Base-by-base conservation (phyloP, 2,888 invertebrate species). In the Dasypogon diadema region DNA sequence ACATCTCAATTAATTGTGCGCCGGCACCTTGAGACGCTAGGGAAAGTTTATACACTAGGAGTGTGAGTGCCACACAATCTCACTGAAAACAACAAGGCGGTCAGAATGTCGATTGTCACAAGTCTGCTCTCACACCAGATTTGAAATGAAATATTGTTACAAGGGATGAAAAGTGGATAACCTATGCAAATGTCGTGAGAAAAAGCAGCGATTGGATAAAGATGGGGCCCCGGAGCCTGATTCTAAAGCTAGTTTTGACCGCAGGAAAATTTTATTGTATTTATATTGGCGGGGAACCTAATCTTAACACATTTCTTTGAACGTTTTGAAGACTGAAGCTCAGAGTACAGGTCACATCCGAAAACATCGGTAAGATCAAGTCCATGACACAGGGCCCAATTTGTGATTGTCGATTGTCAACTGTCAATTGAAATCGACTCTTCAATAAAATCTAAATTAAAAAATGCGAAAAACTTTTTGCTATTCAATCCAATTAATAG, bases 41-140 rank as follows among this genome's bases (percentile, higher is more conserved):
- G 14, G 30, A 58, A 30, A 30, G 56, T 6, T 30, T 30, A 16
- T 5, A 34, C 37, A 42, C 21, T 63, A 18, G 34, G 21, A 37
- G 60, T 58, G 30, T 58, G 58, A 1, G 30, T 30, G 16, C 16
- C 58, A 5, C 58, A 58, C 58, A 16, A 26, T 58, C 16, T 58
- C 0, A 30, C 30, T 58, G 58, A 58, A 58, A 0, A 16, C 1
- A 58, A 30, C 16, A 2, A 30, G 14, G 26, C n/a, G 30, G 58
- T 14, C 16, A 26, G 58, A 14, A 6, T 30, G 2, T 30, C n/a
- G 3, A 26, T 58, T 14, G 56, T 14, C 5, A 58, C 56, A 26
- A 58, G 30, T 58, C 30, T 58, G 26, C 26, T 58, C 6, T 58
- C 58, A 58, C 58, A 16, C n/a, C n/a, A n/a, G n/a, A n/a, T n/a